A percentile compares a stretch with the other conserved stretches of the same genome.
Conservation (phyloP, 1,140 invertebrate species). For the Bicyclus anynana region DNA sequence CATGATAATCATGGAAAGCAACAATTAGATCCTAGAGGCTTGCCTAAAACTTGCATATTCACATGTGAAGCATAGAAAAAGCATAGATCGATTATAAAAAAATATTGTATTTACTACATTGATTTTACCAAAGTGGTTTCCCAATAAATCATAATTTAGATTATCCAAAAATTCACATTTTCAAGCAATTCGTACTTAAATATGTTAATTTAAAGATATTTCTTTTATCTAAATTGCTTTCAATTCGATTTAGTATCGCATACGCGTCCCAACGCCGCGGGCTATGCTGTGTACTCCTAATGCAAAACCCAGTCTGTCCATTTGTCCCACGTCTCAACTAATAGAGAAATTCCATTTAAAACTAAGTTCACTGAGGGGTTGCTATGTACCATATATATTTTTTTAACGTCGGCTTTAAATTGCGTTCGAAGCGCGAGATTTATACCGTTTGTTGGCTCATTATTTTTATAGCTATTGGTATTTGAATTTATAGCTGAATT, state of each 20-base stretch:
- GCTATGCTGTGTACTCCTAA: slow-evolving; percentile 45
- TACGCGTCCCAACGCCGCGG: slow-evolving; percentile 43
- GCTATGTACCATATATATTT: slow-evolving; percentile 34
- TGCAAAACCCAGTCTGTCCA: slow-evolving; percentile 54
- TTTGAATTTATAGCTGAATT: slow-evolving; percentile 31
- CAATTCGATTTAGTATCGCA: slow-evolving; percentile 28
- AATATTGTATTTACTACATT: too few species aligned
- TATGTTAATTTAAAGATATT: slow-evolving; percentile 14
- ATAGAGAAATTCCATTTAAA: slow-evolving; percentile 60
- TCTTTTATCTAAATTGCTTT: slow-evolving; percentile 7
- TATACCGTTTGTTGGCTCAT: slow-evolving; percentile 32
- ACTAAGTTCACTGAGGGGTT: slow-evolving; percentile 37
- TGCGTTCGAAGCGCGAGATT: slow-evolving; percentile 28
- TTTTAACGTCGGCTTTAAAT: slow-evolving; percentile 44
- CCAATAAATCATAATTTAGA: too few species aligned
- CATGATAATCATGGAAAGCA: too few species aligned
- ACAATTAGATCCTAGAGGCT: too few species aligned
- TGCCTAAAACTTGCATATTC: too few species aligned
- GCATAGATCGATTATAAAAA: too few species aligned
- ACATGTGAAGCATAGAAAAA: too few species aligned
- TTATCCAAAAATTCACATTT: too few species aligned
- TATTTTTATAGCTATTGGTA: slow-evolving; percentile 37
- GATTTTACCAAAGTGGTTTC: too few species aligned
- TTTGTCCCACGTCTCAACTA: slow-evolving; percentile 53
- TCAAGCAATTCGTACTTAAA: too few species aligned